These are phyloP conservation scores for Meiosimyza platycephala DNA, from an alignment of 2,888 invertebrate species.

Conservation along the genomic window DNA sequence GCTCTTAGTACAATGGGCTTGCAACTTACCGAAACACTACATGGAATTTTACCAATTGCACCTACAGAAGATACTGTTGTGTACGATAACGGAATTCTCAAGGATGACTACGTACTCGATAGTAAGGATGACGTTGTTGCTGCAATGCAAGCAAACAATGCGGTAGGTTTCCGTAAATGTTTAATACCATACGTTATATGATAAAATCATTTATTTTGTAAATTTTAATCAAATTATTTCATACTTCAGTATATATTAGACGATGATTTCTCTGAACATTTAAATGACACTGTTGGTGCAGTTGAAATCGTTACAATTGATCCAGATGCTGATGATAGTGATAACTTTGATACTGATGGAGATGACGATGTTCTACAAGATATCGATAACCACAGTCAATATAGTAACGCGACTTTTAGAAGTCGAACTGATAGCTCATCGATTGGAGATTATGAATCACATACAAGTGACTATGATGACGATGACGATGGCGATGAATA, in stretches of 20 bases:
- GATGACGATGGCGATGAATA: conserved; percentile 48
- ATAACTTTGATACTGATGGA: conserved; percentile 44
- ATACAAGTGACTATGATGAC: conserved; percentile 65
- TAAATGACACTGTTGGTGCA: conserved; percentile 49
- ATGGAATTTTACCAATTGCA: conserved; percentile 63
- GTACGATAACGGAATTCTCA: conserved; percentile 47
- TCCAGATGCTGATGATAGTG: conserved; percentile 49
- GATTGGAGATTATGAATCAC: conserved; percentile 66
- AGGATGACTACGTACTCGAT: conserved; percentile 46
- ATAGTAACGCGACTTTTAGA: conserved; percentile 60
- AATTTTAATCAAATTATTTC: conserved; percentile 18
- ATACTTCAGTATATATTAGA: conserved; percentile 55
- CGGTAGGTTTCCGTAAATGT: conserved; percentile 51
- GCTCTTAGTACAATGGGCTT: conserved; percentile 51
- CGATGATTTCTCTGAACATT: conserved; percentile 54
- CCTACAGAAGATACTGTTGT: conserved; percentile 54
- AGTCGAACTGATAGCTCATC: conserved; percentile 64
- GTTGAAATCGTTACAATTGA: conserved; percentile 57
- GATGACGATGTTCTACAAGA: conserved; percentile 41
- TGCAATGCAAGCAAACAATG: conserved; percentile 52
- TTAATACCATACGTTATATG: too few relatives aligned
- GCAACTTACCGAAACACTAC: conserved; percentile 63
- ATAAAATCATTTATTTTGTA: too few relatives aligned
- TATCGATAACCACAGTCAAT: conserved; percentile 55
- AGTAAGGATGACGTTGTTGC: conserved; percentile 49